Percentiles rank a stretch among this genome's conserved stretches.
Conservation (phyloP, 2,888 invertebrate species). For the Pyrgus malvae region DNA sequence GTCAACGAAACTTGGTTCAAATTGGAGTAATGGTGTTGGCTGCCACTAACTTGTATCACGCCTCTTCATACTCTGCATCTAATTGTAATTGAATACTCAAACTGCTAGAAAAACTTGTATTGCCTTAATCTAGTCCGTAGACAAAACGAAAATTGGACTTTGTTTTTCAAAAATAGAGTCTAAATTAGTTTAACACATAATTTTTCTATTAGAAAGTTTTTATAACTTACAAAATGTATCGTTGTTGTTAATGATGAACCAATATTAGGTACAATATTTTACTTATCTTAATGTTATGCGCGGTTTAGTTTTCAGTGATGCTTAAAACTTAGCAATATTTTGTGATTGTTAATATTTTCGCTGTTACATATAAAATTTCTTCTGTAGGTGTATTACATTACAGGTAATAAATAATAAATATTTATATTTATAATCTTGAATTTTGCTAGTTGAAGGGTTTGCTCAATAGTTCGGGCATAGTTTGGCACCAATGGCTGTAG, state of each 20-base stretch:
- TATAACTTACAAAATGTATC: too few species aligned
- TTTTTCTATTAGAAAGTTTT: background rate
- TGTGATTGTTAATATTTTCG: background rate
- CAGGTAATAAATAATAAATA: too few species aligned
- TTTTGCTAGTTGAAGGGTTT: background rate
- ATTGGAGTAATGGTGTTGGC: slow-evolving; percentile 41
- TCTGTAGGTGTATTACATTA: too few species aligned
- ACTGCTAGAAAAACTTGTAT: background rate
- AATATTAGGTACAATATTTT: background rate
- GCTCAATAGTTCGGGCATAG: slow-evolving; percentile 1
- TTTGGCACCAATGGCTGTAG: background rate
- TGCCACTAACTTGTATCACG: slow-evolving; percentile 39
- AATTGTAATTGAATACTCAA: background rate
- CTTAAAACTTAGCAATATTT: background rate
- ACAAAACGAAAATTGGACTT: background rate
- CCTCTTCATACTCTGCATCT: background rate
- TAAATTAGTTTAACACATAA: background rate
- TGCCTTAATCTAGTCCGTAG: slow-evolving; percentile 1
- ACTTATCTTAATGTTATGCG: background rate
- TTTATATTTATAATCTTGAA: too few species aligned
- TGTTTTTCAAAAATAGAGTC: background rate
- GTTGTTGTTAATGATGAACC: background rate
- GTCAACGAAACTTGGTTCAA: background rate
- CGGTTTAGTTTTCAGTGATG: background rate
- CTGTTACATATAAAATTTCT: background rate